A percentile compares a stretch with the other conserved stretches of the same genome.
phyloP scores from a whole-genome alignment of 2,888 invertebrate genomes.

The Platypus cylindrus region DNA sequence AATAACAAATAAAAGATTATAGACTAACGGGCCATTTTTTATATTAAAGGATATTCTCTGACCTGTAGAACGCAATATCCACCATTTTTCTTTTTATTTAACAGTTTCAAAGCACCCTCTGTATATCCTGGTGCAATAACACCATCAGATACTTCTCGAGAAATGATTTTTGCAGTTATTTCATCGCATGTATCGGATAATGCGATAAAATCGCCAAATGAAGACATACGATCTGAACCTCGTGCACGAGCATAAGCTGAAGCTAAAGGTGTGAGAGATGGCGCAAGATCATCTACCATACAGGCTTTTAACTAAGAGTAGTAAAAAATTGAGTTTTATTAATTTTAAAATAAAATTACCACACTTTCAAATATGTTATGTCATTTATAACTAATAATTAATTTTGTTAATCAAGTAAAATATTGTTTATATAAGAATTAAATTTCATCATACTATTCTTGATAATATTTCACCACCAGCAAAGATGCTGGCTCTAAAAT shows the following conservation, averaged over 20 bases:
- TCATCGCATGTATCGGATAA: slow-evolving; percentile 85
- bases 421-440: too few species aligned
- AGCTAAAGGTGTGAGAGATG: slow-evolving; percentile 67
- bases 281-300: slow-evolving; percentile 78
- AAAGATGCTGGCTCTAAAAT: too few species aligned
- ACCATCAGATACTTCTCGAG: slow-evolving; percentile 94
- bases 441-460: slow-evolving; percentile 1
- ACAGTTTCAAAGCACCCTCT: slow-evolving; percentile 65
- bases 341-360: too few species aligned
- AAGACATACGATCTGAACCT: slow-evolving; percentile 97
- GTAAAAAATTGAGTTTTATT: too few species aligned
- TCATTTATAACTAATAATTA: too few species aligned
- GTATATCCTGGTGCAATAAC: slow-evolving; percentile 90
- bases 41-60: slow-evolving; percentile 1
- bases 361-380: too few species aligned
- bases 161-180: slow-evolving; percentile 82
- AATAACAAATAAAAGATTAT: slow-evolving; percentile 6
- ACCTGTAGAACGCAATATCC: slow-evolving; percentile 74
- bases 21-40: neutral
- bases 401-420: too few species aligned
- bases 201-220: slow-evolving; percentile 96
- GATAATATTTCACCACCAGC: slow-evolving; percentile 6
- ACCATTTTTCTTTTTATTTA: slow-evolving; percentile 92
- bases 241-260: slow-evolving; percentile 90
- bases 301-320: slow-evolving; percentile 83